Evolutionary conservation across 2,113 vertebrate species (phyloP).

Genomic region (Tachycineta bicolor): DNA sequence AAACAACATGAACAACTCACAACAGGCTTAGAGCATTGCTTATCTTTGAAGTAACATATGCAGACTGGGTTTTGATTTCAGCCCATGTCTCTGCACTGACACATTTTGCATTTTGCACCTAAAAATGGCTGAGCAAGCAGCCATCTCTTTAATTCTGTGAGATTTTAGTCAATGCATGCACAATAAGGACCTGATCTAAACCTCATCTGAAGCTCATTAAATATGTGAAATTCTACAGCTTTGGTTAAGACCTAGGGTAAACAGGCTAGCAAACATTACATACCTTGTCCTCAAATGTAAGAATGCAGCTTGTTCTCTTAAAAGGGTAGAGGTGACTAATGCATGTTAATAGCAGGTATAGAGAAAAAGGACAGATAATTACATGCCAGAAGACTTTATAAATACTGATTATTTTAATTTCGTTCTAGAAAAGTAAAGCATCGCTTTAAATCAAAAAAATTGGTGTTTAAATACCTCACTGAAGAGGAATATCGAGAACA

Average conservation of each 20-base stretch:
- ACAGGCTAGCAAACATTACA: neutral
- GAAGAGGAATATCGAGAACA: constrained; percentile 84
- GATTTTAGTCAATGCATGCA: neutral
- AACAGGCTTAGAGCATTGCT: constrained; percentile 18
- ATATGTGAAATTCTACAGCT: neutral
- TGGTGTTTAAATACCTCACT: constrained; percentile 63
- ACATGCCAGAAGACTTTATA: neutral
- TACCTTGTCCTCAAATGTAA: neutral
- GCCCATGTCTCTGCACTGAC: neutral
- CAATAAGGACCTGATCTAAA: neutral
- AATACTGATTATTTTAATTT: neutral
- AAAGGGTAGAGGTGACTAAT: neutral
- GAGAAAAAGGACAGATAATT: neutral
- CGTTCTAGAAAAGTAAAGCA: constrained; percentile 70
- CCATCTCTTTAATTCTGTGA: neutral
- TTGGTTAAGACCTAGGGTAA: neutral
- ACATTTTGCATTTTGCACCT: constrained; percentile 36
- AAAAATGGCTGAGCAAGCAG: constrained; percentile 43
- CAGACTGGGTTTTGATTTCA: constrained; percentile 50
- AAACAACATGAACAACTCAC: constrained; percentile 52
- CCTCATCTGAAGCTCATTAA: neutral
- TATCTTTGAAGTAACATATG: constrained; percentile 7
- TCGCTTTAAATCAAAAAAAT: constrained; percentile 36
- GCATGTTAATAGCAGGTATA: neutral
- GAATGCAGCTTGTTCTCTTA: neutral